phyloP scores from a whole-genome alignment of 2,113 vertebrate species.

The Choloepus hoffmanni region DNA sequence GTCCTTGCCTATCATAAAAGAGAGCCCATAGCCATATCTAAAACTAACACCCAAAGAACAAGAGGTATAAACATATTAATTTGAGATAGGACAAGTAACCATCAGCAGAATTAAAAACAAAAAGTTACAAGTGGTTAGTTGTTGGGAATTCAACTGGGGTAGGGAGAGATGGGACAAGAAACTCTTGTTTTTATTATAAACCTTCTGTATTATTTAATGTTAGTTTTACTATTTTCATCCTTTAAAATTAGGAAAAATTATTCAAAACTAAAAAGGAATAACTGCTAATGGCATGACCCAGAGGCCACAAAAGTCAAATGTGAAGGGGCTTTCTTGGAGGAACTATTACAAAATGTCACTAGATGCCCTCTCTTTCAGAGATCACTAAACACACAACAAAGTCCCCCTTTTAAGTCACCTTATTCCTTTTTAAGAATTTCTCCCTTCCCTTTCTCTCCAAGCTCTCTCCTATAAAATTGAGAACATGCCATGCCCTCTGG shows the following conservation, averaged over 20 bases:
- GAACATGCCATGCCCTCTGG: neutral
- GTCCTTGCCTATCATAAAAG: neutral
- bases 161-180: neutral
- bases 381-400: neutral
- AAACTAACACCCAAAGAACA: neutral
- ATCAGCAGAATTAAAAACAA: conserved; percentile 6
- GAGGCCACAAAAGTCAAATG: neutral
- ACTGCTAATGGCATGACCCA: neutral
- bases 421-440: neutral
- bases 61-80: neutral
- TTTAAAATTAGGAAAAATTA: neutral
- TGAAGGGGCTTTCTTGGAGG: neutral
- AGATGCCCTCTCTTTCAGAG: neutral
- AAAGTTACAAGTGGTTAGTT: neutral
- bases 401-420: neutral
- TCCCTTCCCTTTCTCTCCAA: neutral
- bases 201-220: neutral
- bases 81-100: neutral
- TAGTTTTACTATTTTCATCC: neutral
- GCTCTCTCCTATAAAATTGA: neutral
- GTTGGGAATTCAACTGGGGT: neutral
- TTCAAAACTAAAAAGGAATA: neutral
- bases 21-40: neutral
- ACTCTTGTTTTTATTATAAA: neutral
- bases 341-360: conserved; percentile 33